Conservation (phyloP, 1,140 invertebrate genomes). For the Tetragnatha versicolor region DNA sequence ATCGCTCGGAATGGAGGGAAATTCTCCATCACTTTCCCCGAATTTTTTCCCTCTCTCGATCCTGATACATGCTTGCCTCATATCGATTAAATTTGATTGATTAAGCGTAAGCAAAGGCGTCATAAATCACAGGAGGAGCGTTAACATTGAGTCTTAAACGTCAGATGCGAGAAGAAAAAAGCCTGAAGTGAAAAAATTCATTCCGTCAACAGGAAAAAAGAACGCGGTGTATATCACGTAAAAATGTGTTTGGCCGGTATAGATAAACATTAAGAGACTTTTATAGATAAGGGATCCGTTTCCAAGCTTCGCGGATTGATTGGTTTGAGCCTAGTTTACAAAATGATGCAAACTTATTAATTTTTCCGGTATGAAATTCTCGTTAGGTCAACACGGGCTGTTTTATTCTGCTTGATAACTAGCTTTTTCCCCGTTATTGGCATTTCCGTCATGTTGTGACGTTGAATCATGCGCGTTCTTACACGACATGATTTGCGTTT, state of each 20-base stretch:
- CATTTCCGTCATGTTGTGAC: too few relatives aligned
- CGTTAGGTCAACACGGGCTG: too few relatives aligned
- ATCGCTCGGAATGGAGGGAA: conserved; percentile 17
- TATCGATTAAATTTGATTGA: conserved; percentile 49
- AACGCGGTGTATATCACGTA: neutral
- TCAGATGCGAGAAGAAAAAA: neutral
- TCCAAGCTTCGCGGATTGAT: neutral
- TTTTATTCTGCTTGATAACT: too few relatives aligned
- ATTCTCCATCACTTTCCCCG: conserved; percentile 22
- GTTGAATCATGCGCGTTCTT: too few relatives aligned
- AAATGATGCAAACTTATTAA: too few relatives aligned
- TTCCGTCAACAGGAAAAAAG: neutral
- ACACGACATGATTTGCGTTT: too few relatives aligned
- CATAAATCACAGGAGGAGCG: conserved; percentile 42
- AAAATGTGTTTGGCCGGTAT: neutral
- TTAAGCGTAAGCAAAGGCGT: conserved; percentile 33
- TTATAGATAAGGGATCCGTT: neutral
- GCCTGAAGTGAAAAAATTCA: too few relatives aligned
- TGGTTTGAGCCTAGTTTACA: too few relatives aligned
- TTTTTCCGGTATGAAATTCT: too few relatives aligned
- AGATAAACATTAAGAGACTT: neutral
- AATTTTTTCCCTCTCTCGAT: neutral
- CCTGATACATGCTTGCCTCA: conserved; percentile 12
- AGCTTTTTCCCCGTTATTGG: too few relatives aligned
- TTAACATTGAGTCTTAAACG: conserved; percentile 42